Evolutionary conservation across 2,113 vertebrate genomes (phyloP), one percentile per base, ranked within the genome.

Genomic region (Myxocyprinus asiaticus): DNA sequence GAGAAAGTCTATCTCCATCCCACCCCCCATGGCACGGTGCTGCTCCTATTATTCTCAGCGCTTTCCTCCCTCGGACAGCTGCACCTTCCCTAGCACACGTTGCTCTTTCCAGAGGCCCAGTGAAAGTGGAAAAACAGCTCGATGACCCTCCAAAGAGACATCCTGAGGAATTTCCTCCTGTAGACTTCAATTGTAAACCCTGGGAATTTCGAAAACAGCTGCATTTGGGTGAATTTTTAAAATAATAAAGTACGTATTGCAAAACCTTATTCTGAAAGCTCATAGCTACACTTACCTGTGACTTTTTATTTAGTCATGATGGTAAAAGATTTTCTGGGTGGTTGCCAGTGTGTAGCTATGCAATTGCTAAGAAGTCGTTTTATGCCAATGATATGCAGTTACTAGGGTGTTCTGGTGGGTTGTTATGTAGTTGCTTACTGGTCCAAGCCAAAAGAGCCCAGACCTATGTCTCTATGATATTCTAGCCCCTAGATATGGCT

Each of bases 91-190:
- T 81, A 56, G 12, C 56, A 15, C 67, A 56, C 12, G 82, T 76
- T 55, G 66, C 51, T 75, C 51, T 80, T 78, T 80, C 11, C 80
- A 76, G 78, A 81, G 73, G 44, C 44, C 67, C n/a, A 87, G 88
- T 76, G 81, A 89, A 90, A 89, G 87, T 88, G 82, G 85, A 88
- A 91, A 90, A 89, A 89, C 83, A 78, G 82, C 72, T 59, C 42
- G 64, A 80, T 85, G 80, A 82, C 82, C 83, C 82, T 82, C 63
- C 73, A 84, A 80, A 83, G 22, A 83, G 53, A 87, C 84, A 87
- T 88, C 88, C 88, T 88, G 86, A 88, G 79, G 77, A 66, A 78
- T 84, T 77, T 84, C 69, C 79, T 78, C 11, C 1, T 75, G 22
- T 11, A 33, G 45, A 62, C 47, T 64, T 10, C 42, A 10, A 56